A percentile compares a stretch with the other conserved stretches of the same genome.
phyloP scores from a whole-genome alignment of 2,113 vertebrate genomes.

The Irena cyanogastra region DNA sequence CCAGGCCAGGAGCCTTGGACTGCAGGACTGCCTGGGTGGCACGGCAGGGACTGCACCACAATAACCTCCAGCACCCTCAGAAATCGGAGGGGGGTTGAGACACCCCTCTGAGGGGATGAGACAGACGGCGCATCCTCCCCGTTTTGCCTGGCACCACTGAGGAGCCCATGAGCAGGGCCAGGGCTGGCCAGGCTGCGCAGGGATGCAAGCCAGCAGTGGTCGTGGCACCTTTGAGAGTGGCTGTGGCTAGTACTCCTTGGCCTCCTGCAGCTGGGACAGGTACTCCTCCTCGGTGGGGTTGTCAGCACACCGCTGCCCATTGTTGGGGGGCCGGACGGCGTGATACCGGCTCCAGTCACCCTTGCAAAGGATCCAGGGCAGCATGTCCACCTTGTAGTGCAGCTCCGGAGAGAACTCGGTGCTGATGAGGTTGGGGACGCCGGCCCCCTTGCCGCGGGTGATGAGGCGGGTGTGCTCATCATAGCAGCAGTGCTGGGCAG shows the following conservation, averaged over 20 bases:
- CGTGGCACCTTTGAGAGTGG: background rate
- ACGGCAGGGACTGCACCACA: background rate
- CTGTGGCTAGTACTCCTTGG: conserved; percentile 80
- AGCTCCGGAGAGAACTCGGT: conserved; percentile 88
- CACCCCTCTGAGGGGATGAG: background rate
- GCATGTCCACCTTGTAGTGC: conserved; percentile 89
- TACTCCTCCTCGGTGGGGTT: conserved; percentile 86
- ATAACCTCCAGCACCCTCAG: background rate
- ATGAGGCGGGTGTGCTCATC: conserved; percentile 81
- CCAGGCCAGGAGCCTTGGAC: background rate
- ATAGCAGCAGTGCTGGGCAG: conserved; percentile 90
- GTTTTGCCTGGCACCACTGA: background rate
- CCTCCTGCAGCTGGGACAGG: conserved; percentile 88
- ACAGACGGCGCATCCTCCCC: fast-evolving
- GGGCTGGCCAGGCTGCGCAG: background rate
- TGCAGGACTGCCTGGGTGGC: background rate
- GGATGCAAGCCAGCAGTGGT: background rate
- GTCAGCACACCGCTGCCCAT: conserved; percentile 77
- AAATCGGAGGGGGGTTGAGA: background rate
- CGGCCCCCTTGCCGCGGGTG: conserved; percentile 87
- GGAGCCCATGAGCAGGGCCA: background rate
- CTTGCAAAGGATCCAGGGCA: conserved; percentile 93
- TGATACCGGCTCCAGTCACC: conserved; percentile 94
- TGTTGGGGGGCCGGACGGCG: conserved; percentile 83
- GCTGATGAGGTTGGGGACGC: conserved; percentile 87